A percentile compares a stretch with the other conserved stretches of the same genome.
Conservation (phyloP, 2,113 vertebrate genomes). For the Sitta europaea region DNA sequence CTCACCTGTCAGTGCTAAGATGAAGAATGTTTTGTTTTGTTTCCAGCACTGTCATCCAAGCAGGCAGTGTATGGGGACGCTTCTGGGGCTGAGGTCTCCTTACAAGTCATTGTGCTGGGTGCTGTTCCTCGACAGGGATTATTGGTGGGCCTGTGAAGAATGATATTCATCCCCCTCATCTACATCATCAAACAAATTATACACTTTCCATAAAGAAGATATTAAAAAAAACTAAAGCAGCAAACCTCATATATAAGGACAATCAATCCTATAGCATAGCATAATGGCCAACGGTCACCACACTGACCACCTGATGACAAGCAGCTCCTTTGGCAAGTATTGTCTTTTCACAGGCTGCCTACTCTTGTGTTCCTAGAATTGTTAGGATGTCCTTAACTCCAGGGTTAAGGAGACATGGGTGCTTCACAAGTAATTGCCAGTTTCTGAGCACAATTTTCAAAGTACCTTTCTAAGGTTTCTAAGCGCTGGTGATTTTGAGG, state of each 20-base stretch:
- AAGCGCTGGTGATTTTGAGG: neutral
- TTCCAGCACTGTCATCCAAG: neutral
- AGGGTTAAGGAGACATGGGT: neutral
- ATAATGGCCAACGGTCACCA: neutral
- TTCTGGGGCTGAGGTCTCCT: neutral
- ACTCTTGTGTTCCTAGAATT: neutral
- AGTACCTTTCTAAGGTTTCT: neutral
- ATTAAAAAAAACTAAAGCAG: neutral
- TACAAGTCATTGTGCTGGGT: neutral
- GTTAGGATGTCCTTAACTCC: neutral
- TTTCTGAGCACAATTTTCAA: neutral
- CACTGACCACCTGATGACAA: neutral
- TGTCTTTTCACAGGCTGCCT: neutral
- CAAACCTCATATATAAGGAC: neutral
- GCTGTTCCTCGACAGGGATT: neutral
- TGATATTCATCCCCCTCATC: neutral
- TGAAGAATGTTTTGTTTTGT: neutral
- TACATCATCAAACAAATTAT: neutral
- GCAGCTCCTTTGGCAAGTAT: neutral
- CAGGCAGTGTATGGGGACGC: rapidly evolving
- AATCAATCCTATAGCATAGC: rapidly evolving
- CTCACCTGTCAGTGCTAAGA: neutral
- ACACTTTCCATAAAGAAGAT: neutral
- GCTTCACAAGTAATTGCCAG: neutral
- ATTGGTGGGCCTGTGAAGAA: neutral